Evolutionary conservation across 2,113 vertebrate genomes (phyloP), one percentile per base, ranked within the genome.

Genomic region (Phylloscopus trochiloides): DNA sequence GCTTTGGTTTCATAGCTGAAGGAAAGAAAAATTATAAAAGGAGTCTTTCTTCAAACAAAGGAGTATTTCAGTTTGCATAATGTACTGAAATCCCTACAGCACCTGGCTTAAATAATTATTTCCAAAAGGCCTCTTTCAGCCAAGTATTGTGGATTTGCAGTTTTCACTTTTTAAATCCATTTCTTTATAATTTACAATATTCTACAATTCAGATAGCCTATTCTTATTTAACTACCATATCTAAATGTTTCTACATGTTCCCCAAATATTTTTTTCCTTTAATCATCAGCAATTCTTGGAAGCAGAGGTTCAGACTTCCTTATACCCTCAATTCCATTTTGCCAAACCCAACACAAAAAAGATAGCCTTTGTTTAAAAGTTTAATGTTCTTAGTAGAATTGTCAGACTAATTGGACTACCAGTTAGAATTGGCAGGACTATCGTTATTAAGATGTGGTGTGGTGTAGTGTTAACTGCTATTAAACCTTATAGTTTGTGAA

Each of bases 361-460:
- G 92, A 97, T 97, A 97, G 96, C 91, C 94, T 98, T 98, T 98
- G 93, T 97, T 98, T 97, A 98, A 98, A 98, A 98, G 97, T 98
- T 98, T 98, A 98, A 97, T 98, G 97, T 95, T 97, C 96, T 98
- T 98, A 98, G 96, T 98, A 95, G 96, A 98, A 98, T 98, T 92
- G 96, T 97, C 95, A 89, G 96, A 94, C 96, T 98, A 98, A 98
- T 98, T 98, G 97, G 96, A 98, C 98, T 98, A 97, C 94, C 98
- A 98, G 97, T 98, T 98, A 98, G 96, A 98, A 98, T 95, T 98
- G 97, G 96, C 97, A 97, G 96, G 96, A 94, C 97, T 98, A 98
- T 97, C 22, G 10, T 97, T 98, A 97, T 97, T 98, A 97, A 96
- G 97, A 98, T 98, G 92, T 96, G 96, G 96, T 97, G 96, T 97